A percentile compares a stretch with the other conserved stretches of the same genome.
Conservation (phyloP, 2,888 invertebrate species). For the Cyaniris semiargus region DNA sequence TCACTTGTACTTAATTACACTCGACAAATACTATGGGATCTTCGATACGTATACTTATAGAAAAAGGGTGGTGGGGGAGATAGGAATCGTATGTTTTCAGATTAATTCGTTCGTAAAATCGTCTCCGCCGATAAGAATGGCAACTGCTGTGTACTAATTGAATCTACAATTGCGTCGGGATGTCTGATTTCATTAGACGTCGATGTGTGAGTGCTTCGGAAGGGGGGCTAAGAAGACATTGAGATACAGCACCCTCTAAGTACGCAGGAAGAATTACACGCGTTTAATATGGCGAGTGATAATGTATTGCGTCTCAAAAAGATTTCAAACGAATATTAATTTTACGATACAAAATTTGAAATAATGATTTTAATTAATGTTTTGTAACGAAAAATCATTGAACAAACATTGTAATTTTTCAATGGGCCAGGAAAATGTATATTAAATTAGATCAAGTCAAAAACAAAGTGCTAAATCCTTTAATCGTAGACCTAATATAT, state of each 20-base stretch:
- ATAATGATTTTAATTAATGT: neutral
- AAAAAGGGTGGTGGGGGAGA: constrained; percentile 67
- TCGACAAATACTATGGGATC: constrained; percentile 68
- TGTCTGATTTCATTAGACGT: constrained; percentile 76
- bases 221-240: constrained; percentile 48
- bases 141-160: constrained; percentile 78
- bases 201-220: constrained; percentile 56
- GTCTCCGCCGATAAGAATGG: constrained; percentile 79
- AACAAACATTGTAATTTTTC: too few species aligned
- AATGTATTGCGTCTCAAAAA: constrained; percentile 17
- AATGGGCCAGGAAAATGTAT: too few species aligned
- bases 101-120: constrained; percentile 81
- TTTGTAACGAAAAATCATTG: neutral
- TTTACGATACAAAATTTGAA: neutral
- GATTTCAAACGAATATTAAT: constrained; percentile 18
- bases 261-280: constrained; percentile 42
- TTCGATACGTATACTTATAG: constrained; percentile 62
- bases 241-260: constrained; percentile 44
- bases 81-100: constrained; percentile 79
- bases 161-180: constrained; percentile 77
- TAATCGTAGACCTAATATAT: too few species aligned
- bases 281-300: constrained; percentile 33
- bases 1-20: constrained; percentile 69
- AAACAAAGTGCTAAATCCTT: too few species aligned
- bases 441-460: too few species aligned